Conservation (phyloP, 2,888 invertebrate genomes). For the Noctua janthe region DNA sequence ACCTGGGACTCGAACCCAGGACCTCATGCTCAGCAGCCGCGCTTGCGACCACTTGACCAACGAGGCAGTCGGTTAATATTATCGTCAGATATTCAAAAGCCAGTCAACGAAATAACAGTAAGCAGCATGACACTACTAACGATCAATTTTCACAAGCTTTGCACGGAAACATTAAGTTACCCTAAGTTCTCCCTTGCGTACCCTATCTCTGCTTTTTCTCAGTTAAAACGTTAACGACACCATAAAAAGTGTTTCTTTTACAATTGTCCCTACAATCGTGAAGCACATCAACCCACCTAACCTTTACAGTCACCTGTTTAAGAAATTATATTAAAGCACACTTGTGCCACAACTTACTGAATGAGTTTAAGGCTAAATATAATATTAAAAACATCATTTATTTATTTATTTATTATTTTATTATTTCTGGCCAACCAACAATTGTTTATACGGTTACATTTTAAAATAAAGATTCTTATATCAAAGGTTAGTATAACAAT, state of each 20-base stretch:
- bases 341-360: not conserved
- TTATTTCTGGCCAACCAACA: too few species aligned
- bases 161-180: constrained; percentile 59
- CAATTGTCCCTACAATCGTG: constrained; percentile 66
- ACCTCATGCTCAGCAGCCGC: too few species aligned
- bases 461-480: too few species aligned
- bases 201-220: constrained; percentile 65
- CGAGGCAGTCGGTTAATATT: not conserved
- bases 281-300: constrained; percentile 33
- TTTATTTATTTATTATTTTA: too few species aligned
- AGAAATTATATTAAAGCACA: not conserved
- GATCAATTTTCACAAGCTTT: constrained; percentile 50
- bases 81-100: not conserved
- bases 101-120: not conserved
- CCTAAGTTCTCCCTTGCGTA: constrained; percentile 34
- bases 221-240: constrained; percentile 72
- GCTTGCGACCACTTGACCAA: too few species aligned
- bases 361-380: not conserved
- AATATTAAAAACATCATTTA: not conserved
- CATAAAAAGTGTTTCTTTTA: constrained; percentile 71
- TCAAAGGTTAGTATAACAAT: too few species aligned
- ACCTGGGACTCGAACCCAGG: too few species aligned
- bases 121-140: constrained; percentile 24
- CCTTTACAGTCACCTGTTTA: constrained; percentile 23
- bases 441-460: too few species aligned